Percentiles rank a stretch among this genome's conserved stretches.
phyloP scores from a whole-genome alignment of 2,888 invertebrate genomes.

The Pedicia rivosa region DNA sequence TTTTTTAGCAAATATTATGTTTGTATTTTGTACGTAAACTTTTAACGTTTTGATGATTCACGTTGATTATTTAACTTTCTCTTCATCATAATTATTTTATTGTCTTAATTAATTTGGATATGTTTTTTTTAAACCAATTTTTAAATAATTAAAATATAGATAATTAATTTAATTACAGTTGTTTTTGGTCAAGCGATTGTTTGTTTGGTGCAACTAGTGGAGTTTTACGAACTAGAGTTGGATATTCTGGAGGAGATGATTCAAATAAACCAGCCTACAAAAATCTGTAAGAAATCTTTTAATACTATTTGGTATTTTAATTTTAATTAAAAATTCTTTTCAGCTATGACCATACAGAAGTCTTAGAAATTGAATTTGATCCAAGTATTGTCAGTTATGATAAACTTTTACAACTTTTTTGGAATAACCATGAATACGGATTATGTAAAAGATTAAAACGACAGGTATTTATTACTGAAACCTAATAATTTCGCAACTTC shows the following conservation, averaged over 20 bases:
- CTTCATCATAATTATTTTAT: no score
- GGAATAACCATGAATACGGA: conserved; percentile 86
- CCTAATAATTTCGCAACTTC: conserved; percentile 5
- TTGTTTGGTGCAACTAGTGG: conserved; percentile 53
- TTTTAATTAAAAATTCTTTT: no score
- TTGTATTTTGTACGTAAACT: no score
- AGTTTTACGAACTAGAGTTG: conserved; percentile 81
- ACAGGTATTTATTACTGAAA: conserved; percentile 39
- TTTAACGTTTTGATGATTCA: no score
- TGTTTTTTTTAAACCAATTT: no score
- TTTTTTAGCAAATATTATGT: no score
- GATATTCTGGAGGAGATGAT: conserved; percentile 72
- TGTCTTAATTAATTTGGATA: no score
- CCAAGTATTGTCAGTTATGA: conserved; percentile 58
- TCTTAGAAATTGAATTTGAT: conserved; percentile 82
- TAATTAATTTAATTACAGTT: no score
- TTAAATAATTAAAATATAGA: no score
- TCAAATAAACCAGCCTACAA: conserved; percentile 67
- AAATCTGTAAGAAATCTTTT: conserved; percentile 50
- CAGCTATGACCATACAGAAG: conserved; percentile 91
- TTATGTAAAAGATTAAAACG: conserved; percentile 61
- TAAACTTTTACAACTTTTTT: conserved; percentile 68
- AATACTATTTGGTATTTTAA: no score
- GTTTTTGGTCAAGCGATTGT: conserved; percentile 85
- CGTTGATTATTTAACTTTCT: no score